phyloP scores from a whole-genome alignment of 2,888 invertebrate genomes.

The Sarcophaga carnaria region DNA sequence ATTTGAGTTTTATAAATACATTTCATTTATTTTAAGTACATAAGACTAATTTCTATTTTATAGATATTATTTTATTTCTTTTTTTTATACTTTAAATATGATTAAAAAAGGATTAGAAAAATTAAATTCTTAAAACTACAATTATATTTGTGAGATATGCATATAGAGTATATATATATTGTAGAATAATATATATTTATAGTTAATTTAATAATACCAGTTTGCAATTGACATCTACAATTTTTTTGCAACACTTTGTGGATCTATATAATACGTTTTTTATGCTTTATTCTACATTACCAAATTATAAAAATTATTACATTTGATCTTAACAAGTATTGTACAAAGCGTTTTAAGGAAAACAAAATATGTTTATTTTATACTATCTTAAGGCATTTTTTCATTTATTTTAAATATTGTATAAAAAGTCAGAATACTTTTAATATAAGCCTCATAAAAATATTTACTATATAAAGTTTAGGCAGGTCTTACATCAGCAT shows the following conservation, averaged over 20 bases:
- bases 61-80: neutral
- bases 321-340: constrained; percentile 3
- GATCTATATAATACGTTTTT: neutral
- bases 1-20: constrained; percentile 31
- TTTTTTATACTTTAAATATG: neutral
- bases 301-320: constrained; percentile 31
- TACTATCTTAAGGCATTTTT: no score
- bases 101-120: neutral
- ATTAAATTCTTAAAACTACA: neutral
- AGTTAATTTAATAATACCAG: neutral
- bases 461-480: no score
- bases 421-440: no score
- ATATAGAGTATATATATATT: neutral
- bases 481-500: no score
- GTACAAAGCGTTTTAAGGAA: neutral
- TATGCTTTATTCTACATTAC: constrained; percentile 6
- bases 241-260: constrained; percentile 3
- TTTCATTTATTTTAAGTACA: constrained; percentile 28
- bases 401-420: no score
- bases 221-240: constrained; percentile 24
- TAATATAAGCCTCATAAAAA: no score
- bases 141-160: neutral
- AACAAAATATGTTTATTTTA: no score
- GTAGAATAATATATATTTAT: neutral
- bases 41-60: constrained; percentile 20